Conservation (phyloP, 2,888 invertebrate genomes). For the Zeuzera pyrina region DNA sequence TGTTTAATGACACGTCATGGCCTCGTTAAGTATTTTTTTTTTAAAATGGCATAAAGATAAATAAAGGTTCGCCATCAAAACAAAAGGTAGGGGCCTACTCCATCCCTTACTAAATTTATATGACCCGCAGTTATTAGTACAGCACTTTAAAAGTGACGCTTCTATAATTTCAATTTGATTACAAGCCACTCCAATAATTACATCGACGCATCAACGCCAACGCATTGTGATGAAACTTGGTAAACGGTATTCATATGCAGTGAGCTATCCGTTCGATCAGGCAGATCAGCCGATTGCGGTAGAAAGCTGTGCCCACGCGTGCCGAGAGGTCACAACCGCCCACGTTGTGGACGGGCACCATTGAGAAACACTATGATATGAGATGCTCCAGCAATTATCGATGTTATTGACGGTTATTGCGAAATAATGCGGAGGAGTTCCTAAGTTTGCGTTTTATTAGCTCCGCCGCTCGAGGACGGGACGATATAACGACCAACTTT, state of each 20-base stretch:
- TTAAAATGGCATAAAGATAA: too few relatives aligned
- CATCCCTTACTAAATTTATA: too few relatives aligned
- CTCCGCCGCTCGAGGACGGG: slow-evolving; percentile 19
- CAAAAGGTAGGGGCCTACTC: too few relatives aligned
- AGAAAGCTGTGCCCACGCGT: slow-evolving; percentile 59
- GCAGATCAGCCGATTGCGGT: slow-evolving; percentile 32
- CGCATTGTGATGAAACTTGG: slow-evolving; percentile 1
- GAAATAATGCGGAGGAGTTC: slow-evolving; percentile 31
- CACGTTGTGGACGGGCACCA: slow-evolving; percentile 34
- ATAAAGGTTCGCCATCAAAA: too few relatives aligned
- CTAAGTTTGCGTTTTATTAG: not conserved
- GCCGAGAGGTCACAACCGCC: slow-evolving; percentile 57
- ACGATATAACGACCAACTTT: slow-evolving; percentile 24
- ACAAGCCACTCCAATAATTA: not conserved
- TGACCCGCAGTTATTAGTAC: too few relatives aligned
- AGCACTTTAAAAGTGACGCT: too few relatives aligned
- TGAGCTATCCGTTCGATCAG: slow-evolving; percentile 18
- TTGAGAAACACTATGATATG: slow-evolving; percentile 37
- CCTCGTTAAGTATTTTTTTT: too few relatives aligned
- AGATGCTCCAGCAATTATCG: slow-evolving; percentile 45
- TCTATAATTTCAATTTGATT: too few relatives aligned
- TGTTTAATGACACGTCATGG: too few relatives aligned
- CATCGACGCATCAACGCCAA: slow-evolving; percentile 1
- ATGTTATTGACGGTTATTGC: slow-evolving; percentile 50
- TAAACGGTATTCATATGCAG: not conserved